Evolutionary conservation across 2,797 vertebrate genomes (phyloP), one percentile per base, ranked within the genome.

Genomic region (Myioborus miniatus): DNA sequence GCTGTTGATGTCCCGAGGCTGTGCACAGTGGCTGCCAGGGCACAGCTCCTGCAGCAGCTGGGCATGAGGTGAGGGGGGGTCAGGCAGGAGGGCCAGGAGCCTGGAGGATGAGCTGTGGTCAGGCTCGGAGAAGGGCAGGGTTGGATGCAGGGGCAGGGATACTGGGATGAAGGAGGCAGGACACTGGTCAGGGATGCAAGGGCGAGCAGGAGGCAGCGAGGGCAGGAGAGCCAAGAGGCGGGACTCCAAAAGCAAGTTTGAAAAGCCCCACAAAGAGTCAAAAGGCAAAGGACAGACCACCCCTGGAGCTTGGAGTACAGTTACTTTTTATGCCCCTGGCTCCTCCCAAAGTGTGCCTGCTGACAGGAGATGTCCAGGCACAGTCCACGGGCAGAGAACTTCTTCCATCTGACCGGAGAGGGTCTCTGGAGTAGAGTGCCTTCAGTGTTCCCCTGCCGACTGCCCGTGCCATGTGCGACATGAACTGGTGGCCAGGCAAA

Each of bases 161-260:
- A 12, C 19, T 17, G 41, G 21, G 19, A 56, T 1, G 4, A 34
- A 46, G 19, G 11, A 46, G 20, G 15, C 3, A 29, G 30, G 39
- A 8, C 0, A 0, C 3, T 30, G 59, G 9, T 53, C 20, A 53
- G 39, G 32, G 60, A 24, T 0, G 0, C 1, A 5, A 53, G 10
- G 9, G 20, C 0, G 0, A 43, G 47, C 19, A 52, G 20, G 15
- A 50, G 6, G 15, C 24, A 62, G 19, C 0, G 0, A 62, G 23
- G 30, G 36, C 59, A 52, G 47, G 47, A 63, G 32, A 24, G 6
- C 2, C 59, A 36, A 47, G 52, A 43, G 12, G 6, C 20, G 20
- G 10, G 8, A 55, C 10, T 36, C 26, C 34, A 39, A 49, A 47
- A 21, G 8, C 26, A 44, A 63, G 11, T 43, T 34, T 1, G 2